A percentile compares a stretch with the other conserved stretches of the same genome.
These are phyloP conservation scores for Brachystomella parvula DNA, from an alignment of 1,140 invertebrate genomes.

Conservation along the genomic window DNA sequence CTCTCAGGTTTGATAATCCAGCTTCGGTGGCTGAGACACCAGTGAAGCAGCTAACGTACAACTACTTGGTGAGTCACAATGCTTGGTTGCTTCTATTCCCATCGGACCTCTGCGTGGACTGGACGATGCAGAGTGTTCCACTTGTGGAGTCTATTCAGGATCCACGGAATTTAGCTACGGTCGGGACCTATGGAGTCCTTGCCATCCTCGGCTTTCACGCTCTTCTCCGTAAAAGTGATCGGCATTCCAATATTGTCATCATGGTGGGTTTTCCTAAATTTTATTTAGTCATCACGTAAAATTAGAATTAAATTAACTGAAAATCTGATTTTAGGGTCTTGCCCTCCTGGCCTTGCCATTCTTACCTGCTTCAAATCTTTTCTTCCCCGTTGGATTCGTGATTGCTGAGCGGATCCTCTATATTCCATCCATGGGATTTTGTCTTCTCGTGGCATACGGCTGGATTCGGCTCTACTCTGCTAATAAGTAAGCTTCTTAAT, in stretches of 20 bases:
- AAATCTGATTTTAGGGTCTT: constrained; percentile 53
- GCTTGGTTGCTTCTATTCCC: constrained; percentile 82
- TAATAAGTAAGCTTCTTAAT: constrained; percentile 27
- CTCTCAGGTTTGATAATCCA: constrained; percentile 80
- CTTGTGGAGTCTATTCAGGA: constrained; percentile 71
- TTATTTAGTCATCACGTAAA: constrained; percentile 10
- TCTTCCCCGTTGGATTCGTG: constrained; percentile 95
- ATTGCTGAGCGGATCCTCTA: constrained; percentile 92
- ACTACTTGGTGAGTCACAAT: constrained; percentile 85
- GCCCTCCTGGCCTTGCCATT: constrained; percentile 83
- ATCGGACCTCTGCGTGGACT: constrained; percentile 87
- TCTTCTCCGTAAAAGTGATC: constrained; percentile 55
- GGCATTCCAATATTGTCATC: constrained; percentile 64
- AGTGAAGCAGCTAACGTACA: constrained; percentile 79
- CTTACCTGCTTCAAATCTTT: constrained; percentile 90
- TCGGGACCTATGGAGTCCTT: constrained; percentile 60
- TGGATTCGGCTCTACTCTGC: constrained; percentile 43
- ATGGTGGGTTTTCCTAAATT: constrained; percentile 55
- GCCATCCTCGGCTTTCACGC: constrained; percentile 56
- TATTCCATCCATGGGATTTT: constrained; percentile 96
- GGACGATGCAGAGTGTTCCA: constrained; percentile 96
- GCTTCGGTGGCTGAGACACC: constrained; percentile 71
- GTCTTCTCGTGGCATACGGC: constrained; percentile 80
- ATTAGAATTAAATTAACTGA: constrained; percentile 3
- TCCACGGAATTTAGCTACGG: constrained; percentile 72